Evolutionary conservation across 1,140 invertebrate species (phyloP).

Genomic region (Drosophila seguyi): DNA sequence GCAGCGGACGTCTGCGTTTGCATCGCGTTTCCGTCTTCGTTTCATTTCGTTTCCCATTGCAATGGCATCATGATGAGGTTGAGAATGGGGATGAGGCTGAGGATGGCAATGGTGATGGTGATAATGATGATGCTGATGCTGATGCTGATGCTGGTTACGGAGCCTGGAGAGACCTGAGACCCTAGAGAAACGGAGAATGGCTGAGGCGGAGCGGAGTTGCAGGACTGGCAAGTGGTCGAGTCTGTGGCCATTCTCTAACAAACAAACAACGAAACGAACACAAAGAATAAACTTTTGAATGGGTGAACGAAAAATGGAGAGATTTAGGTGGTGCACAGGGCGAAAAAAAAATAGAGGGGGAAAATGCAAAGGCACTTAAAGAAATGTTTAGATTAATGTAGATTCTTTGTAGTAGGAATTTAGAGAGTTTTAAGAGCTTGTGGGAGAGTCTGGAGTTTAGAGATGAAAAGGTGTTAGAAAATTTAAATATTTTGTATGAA

Average conservation of each 20-base stretch:
- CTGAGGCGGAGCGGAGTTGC: conserved; percentile 2
- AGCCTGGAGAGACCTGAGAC: conserved; percentile 10
- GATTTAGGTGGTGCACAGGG: conserved; percentile 11
- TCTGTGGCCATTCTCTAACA: conserved; percentile 46
- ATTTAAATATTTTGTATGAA: background rate
- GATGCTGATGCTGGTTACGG: conserved; percentile 12
- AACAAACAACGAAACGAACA: conserved; percentile 39
- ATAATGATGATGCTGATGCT: conserved; percentile 17
- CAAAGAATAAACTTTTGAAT: conserved; percentile 49
- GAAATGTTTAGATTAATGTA: background rate
- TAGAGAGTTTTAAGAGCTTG: background rate
- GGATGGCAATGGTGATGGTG: conserved; percentile 15
- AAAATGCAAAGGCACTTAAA: conserved; percentile 5
- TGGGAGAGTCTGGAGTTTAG: background rate
- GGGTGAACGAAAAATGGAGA: conserved; percentile 16
- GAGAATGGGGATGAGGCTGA: background rate
- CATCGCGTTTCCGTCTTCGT: conserved; percentile 56
- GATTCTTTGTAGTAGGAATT: background rate
- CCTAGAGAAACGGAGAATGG: conserved; percentile 12
- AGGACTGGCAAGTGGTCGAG: conserved; percentile 47
- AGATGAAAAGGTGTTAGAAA: background rate
- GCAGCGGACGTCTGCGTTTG: conserved; percentile 63
- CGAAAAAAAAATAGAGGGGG: background rate
- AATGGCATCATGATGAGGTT: conserved; percentile 20
- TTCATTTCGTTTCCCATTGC: conserved; percentile 56